Base-by-base conservation (phyloP, 2,113 vertebrate genomes). In the Tauraco erythrolophus region DNA sequence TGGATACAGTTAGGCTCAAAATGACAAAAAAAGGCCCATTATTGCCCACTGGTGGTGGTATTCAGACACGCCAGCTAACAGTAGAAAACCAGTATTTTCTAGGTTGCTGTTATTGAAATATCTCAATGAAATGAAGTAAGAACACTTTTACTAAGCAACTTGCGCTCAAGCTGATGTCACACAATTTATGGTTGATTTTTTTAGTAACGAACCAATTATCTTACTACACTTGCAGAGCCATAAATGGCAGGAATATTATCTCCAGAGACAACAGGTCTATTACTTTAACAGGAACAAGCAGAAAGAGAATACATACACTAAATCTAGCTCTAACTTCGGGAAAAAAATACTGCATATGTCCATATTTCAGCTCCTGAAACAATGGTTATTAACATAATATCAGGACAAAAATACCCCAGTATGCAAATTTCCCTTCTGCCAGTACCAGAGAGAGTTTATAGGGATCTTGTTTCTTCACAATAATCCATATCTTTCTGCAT, bases 11-110 rank as follows among this genome's bases (percentile, higher is more conserved):
- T 61, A 89, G 31, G 27, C 54, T 85, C 39, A 54, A 95, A 78
- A 69, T 17, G 56, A 71, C 57, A 39, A 84, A 92, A 93, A 91
- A 79, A 97, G 71, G 82, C 35, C 82, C 56, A 15, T 92, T 83
- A 68, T 53, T 95, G 95, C 96, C 97, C 92, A 86, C 95, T 91
- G 79, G 84, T 93, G 92, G 93, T 66, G 24, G 28, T 74, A 74
- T 22, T 77, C 51, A 68, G 89, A 66, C 35, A 94, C 79, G 51
- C 19, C 39, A 48, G 6, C 33, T 33, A 76, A 60, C 10, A 27
- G 35, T 4, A 39, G 19, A 76, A 78, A 85, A 81, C 9, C 23
- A 19, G 39, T 57, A 22, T 83, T 79, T 88, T 68, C 39, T 79
- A 31, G 25, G 41, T 51, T 72, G 27, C 19, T 0, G 2, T 76